A percentile compares a stretch with the other conserved stretches of the same genome.
Conservation (phyloP, 1,140 invertebrate genomes). For the Oppia nitens region DNA sequence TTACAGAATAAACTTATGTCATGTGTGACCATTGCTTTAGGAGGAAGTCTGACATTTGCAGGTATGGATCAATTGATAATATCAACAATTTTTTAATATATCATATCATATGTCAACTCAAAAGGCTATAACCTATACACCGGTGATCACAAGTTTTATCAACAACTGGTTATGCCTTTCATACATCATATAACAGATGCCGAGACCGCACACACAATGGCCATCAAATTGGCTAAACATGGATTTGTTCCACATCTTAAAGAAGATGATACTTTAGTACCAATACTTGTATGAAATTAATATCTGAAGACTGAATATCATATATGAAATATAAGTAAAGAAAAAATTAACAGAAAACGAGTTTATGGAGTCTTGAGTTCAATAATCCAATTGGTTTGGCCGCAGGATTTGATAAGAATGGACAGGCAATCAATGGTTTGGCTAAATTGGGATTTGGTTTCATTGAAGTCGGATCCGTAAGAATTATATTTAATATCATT, state of each 20-base stretch:
- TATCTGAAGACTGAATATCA: neutral
- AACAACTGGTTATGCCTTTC: neutral
- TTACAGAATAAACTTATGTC: conserved; percentile 9
- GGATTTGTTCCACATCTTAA: neutral
- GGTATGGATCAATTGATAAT: neutral
- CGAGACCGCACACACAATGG: conserved; percentile 3
- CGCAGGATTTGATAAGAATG: conserved; percentile 96
- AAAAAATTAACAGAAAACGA: conserved; percentile 36
- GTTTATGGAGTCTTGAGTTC: conserved; percentile 48
- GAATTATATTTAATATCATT: neutral
- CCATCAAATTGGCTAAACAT: conserved; percentile 10
- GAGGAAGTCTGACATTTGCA: conserved; percentile 6
- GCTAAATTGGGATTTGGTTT: conserved; percentile 78
- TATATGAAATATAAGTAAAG: neutral
- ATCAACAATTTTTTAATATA: too few relatives aligned
- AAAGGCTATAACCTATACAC: conserved; percentile 5
- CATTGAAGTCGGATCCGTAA: conserved; percentile 84
- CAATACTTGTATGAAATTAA: neutral
- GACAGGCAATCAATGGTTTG: conserved; percentile 65
- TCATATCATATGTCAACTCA: neutral
- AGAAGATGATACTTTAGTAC: neutral
- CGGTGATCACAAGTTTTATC: conserved; percentile 11
- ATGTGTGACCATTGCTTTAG: neutral
- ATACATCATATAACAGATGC: conserved; percentile 1
- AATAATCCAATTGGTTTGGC: conserved; percentile 84